Base-by-base conservation (phyloP, 2,113 vertebrate genomes). In the Dipodomys stephensi region DNA sequence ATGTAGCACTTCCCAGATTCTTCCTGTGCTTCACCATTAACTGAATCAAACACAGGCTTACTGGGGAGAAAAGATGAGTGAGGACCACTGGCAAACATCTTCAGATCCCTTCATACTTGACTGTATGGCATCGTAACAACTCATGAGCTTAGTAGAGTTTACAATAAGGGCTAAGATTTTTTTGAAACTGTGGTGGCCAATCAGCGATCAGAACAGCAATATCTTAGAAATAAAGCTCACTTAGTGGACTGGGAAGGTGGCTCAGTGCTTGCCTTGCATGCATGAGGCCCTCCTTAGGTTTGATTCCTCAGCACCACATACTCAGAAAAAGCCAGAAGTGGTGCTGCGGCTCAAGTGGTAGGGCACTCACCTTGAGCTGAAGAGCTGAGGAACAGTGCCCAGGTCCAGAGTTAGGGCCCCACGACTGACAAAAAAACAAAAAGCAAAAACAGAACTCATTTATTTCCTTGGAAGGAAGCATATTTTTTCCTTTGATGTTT, bases 41-140 rank as follows among this genome's bases (percentile, higher is more conserved):
- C 27, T 25, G 16, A 92, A 44, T 92, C 53, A 93, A 96, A 73
- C 69, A 49, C 19, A 49, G 60, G 68, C 18, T 83, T 73, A 74
- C 30, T 69, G 49, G 32, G 19, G 22, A 64, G 67, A 82, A 87
- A 76, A n/a, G 10, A 15, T 44, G 69, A 72, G 25, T 80, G 27
- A 85, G 79, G 73, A 22, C 81, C 49, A 81, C 25, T 71, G 62
- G 49, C 46, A 87, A 92, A 92, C 20, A 87, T 32, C 15, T 80
- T 60, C 30, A 83, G 62, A 88, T 60, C 88, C 53, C 67, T 2
- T 39, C 39, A 9, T 39, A 25, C 82, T 89, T 88, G 28, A 27
- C 39, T 80, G 0, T 49, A 8, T 57, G 53, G n/a, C 49, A 69
- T 76, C 18, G 22, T 35, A 78, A 62, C 12, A 67, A 46, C 9